Evolutionary conservation across 1,140 invertebrate species (phyloP), one percentile per base, ranked within the genome.

Genomic region (Tetranychus urticae): DNA sequence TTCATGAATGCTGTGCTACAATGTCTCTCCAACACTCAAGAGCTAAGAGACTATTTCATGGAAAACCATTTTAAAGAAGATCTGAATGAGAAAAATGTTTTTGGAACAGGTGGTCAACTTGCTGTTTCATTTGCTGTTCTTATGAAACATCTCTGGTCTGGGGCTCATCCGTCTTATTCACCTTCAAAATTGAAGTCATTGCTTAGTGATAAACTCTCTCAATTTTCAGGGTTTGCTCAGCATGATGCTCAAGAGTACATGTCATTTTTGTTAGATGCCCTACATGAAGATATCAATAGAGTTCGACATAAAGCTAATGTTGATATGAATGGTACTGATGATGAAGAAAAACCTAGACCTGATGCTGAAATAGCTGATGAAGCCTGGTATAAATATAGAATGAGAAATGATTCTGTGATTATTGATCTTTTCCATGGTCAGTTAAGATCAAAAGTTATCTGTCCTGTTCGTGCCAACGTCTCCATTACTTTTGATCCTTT

Each of bases 201-300:
- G 35, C 70, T 78, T 42, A 70, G 73, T 13, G 69, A 71, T 66
- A 78, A 77, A 64, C 71, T 73, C 6, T 54, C 54, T 14, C 75
- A 77, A 67, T 79, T 79, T 65, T 71, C 71, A 54, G 77, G 77
- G 13, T 79, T 72, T 71, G 72, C 72, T 61, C 77, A 79, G 63
- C 77, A 79, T 66, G 77, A 79, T 69, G 74, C 77, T 31, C 77
- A 79, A 67, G 77, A 79, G 66, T 77, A 78, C 67, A 72, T 79
- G 69, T 74, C 75, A 5, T 77, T 76, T 64, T 68, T 79, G 4
- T 65, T 79, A 12, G 77, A 79, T 69, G 76, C 74, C 37, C 66
- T 79, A 31, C 77, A 79, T 67, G 77, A 79, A 69, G 70, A 71
- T 62, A 50, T 71, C 34, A 71, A 71, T 63, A 66, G 68, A 35